Percentiles rank a stretch among this genome's conserved stretches.
These are phyloP conservation scores for Melanogrammus aeglefinus DNA, from an alignment of 2,797 vertebrate species.

Conservation along the genomic window DNA sequence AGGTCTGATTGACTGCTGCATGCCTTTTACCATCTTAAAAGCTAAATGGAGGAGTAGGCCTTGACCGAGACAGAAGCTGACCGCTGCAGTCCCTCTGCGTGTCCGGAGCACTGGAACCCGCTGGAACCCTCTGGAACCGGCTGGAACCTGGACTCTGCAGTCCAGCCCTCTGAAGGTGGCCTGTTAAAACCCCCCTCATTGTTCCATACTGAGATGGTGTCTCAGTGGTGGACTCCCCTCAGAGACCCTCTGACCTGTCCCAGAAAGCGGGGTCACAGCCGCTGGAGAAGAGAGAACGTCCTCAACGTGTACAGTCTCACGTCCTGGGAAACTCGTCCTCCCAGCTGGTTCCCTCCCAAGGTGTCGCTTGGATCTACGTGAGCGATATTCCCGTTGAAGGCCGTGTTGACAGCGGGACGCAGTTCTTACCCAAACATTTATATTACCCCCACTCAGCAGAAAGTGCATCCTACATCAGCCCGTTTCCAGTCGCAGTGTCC, in stretches of 20 bases:
- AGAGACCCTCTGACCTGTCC: too few species aligned
- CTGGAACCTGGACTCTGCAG: too few species aligned
- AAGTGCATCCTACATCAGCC: conserved; percentile 50
- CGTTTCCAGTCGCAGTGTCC: conserved; percentile 35
- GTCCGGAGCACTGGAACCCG: too few species aligned
- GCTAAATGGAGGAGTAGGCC: conserved; percentile 32
- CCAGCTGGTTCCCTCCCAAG: neutral
- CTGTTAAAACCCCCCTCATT: too few species aligned
- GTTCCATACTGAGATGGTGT: neutral
- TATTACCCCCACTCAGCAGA: conserved; percentile 64
- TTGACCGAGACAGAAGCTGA: too few species aligned
- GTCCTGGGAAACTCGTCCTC: neutral
- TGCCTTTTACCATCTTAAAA: conserved; percentile 44
- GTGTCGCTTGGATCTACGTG: conserved; percentile 26
- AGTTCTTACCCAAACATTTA: conserved; percentile 59
- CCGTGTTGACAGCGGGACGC: conserved; percentile 29
- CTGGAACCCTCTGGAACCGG: too few species aligned
- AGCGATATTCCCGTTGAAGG: conserved; percentile 12
- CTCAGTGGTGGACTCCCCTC: neutral
- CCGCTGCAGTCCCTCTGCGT: too few species aligned
- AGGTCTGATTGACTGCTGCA: conserved; percentile 18
- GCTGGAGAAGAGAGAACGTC: neutral
- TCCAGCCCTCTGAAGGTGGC: too few species aligned
- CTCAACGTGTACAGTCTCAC: neutral
- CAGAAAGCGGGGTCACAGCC: too few species aligned